These are phyloP conservation scores for Apogon talboti DNA, from an alignment of 2,797 vertebrate species.

Conservation along the genomic window DNA sequence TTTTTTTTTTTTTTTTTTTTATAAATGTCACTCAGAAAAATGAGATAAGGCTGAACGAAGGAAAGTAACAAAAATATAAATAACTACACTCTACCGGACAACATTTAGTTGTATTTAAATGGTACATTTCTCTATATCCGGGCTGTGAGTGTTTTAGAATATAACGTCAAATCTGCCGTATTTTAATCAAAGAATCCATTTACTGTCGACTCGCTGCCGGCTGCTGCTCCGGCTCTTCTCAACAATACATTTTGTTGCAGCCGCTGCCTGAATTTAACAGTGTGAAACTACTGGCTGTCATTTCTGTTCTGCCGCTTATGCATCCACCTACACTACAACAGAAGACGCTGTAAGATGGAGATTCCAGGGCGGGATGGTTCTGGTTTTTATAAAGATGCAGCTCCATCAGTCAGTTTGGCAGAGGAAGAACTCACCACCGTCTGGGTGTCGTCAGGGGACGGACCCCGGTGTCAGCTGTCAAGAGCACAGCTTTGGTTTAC, in stretches of 20 bases:
- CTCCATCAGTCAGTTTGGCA: constrained; percentile 7
- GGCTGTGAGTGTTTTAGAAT: no score
- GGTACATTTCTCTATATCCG: no score
- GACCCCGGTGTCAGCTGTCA: no score
- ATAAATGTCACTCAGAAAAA: no score
- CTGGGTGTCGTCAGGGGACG: not conserved
- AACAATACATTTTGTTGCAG: constrained; percentile 16
- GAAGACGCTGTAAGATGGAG: no score
- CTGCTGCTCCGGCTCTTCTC: constrained; percentile 8
- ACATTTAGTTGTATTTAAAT: no score
- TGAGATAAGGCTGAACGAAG: no score
- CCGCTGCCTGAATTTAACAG: constrained; percentile 22
- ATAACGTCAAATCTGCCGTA: no score
- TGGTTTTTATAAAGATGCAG: constrained; percentile 1
- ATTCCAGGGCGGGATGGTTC: not conserved
- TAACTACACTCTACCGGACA: no score
- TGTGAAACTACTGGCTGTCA: constrained; percentile 8
- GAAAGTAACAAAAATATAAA: no score
- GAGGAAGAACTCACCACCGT: not conserved
- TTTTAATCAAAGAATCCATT: not conserved
- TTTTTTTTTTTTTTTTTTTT: no score
- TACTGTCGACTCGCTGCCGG: not conserved
- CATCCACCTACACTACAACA: not conserved
- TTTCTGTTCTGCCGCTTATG: constrained; percentile 1
- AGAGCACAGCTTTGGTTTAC: no score